Conservation (phyloP, 2,888 invertebrate genomes). For the Nemapogon koenigi region DNA sequence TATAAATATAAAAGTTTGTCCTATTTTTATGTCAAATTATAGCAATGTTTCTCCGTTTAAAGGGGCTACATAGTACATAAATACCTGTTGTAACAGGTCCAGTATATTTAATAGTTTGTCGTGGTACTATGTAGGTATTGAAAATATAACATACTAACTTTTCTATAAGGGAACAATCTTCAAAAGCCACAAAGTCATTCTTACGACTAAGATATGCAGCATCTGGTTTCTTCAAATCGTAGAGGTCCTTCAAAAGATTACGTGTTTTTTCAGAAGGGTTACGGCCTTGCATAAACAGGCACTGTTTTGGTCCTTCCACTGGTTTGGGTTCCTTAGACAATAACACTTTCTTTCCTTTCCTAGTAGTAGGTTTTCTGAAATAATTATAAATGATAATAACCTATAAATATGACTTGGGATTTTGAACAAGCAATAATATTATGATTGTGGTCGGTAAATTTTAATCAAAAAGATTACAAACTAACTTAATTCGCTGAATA, state of each 20-base stretch:
- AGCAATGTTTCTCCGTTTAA: no score
- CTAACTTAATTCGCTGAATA: constrained; percentile 49
- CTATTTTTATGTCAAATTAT: no score
- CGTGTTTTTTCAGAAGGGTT: constrained; percentile 76
- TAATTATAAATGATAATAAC: constrained; percentile 10
- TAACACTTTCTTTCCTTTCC: constrained; percentile 85
- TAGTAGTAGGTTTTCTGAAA: constrained; percentile 86
- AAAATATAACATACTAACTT: constrained; percentile 45
- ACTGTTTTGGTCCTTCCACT: constrained; percentile 85
- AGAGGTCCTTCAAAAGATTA: constrained; percentile 84
- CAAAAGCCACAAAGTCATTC: constrained; percentile 92
- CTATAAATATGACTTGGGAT: no score
- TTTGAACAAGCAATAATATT: no score
- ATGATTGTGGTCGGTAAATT: no score
- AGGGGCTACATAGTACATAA: no score
- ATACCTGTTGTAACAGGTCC: not conserved
- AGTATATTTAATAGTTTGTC: not conserved
- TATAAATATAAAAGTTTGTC: no score
- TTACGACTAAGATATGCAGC: constrained; percentile 77
- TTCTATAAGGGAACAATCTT: constrained; percentile 85
- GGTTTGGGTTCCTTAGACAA: constrained; percentile 85
- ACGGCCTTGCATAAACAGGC: constrained; percentile 85
- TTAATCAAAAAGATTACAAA: not conserved
- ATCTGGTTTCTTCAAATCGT: constrained; percentile 86
- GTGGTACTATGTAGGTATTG: not conserved